Evolutionary conservation across 2,797 vertebrate genomes (phyloP).

Genomic region (Sebastes steindachneri): DNA sequence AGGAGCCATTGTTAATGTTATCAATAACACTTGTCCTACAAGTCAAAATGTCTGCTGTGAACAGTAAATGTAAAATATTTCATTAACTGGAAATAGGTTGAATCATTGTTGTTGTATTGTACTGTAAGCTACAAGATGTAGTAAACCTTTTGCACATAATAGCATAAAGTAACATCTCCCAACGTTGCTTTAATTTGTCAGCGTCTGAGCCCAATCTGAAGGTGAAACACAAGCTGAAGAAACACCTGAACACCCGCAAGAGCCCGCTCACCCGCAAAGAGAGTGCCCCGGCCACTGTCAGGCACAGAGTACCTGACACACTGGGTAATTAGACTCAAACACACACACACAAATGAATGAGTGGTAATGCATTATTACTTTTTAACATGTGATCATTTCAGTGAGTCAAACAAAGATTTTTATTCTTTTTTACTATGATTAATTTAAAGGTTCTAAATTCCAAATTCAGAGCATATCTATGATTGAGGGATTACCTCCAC

Average conservation of each 20-base stretch:
- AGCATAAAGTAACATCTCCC: not conserved
- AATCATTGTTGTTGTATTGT: not conserved
- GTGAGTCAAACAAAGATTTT: not conserved
- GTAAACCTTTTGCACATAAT: not conserved
- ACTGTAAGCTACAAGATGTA: not conserved
- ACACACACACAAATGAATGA: not conserved
- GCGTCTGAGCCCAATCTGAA: slow-evolving; percentile 97
- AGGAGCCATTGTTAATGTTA: not conserved
- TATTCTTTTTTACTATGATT: not conserved
- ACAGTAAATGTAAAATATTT: not conserved
- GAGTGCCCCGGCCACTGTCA: slow-evolving; percentile 90
- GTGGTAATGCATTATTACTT: not conserved
- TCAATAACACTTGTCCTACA: not conserved
- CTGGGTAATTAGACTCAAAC: slow-evolving; percentile 80
- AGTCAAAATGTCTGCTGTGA: not conserved
- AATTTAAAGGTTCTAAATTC: not conserved
- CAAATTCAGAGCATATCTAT: too few relatives aligned
- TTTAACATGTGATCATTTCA: not conserved
- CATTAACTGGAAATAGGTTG: not conserved
- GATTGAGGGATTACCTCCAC: too few relatives aligned
- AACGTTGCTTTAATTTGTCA: slow-evolving; percentile 38
- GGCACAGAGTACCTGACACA: slow-evolving; percentile 86
- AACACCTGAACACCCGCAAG: slow-evolving; percentile 93
- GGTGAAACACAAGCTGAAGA: slow-evolving; percentile 94
- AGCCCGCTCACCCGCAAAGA: slow-evolving; percentile 95